A percentile compares a stretch with the other conserved stretches of the same genome.
Evolutionary conservation across 53 echinoderm and acorn worm genomes (phyloP).

Genomic region (Pentamera pediparva): DNA sequence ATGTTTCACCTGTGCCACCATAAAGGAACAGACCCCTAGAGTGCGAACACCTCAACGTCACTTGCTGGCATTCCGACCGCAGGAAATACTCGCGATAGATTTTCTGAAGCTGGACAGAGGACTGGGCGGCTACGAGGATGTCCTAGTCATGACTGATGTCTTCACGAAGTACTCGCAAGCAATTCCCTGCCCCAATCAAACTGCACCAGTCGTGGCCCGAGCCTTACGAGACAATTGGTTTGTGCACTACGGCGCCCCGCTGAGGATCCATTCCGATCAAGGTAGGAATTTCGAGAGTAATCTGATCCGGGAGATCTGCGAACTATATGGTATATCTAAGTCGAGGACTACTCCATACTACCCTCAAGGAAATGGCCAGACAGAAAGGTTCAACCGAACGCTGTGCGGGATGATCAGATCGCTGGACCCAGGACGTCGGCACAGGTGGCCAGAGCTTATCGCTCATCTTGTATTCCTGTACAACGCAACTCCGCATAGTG

Average conservation of each 20-base stretch:
- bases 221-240: conserved; percentile 49
- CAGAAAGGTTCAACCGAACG: conserved; percentile 43
- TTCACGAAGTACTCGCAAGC: conserved; percentile 61
- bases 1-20: conserved; percentile 45
- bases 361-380: conserved; percentile 42
- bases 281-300: conserved; percentile 54
- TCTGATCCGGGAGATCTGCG: conserved; percentile 28
- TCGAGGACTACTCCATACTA: conserved; percentile 35
- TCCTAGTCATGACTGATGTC: conserved; percentile 49
- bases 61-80: conserved; percentile 47
- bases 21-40: conserved; percentile 32
- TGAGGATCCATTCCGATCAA: conserved; percentile 51
- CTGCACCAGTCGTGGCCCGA: conserved; percentile 32
- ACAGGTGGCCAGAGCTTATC: conserved; percentile 34
- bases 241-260: conserved; percentile 45
- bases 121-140: conserved; percentile 46
- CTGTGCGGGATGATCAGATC: conserved; percentile 34
- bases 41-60: conserved; percentile 52
- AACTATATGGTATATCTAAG: conserved; percentile 29
- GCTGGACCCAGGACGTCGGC: not conserved
- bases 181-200: conserved; percentile 44
- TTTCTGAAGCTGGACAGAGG: conserved; percentile 61
- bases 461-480: conserved; percentile 25
- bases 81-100: conserved; percentile 52
- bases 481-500: conserved; percentile 27